Evolutionary conservation across 2,888 invertebrate species (phyloP), one percentile per base, ranked within the genome.

Genomic region (Creontiades dilutus): DNA sequence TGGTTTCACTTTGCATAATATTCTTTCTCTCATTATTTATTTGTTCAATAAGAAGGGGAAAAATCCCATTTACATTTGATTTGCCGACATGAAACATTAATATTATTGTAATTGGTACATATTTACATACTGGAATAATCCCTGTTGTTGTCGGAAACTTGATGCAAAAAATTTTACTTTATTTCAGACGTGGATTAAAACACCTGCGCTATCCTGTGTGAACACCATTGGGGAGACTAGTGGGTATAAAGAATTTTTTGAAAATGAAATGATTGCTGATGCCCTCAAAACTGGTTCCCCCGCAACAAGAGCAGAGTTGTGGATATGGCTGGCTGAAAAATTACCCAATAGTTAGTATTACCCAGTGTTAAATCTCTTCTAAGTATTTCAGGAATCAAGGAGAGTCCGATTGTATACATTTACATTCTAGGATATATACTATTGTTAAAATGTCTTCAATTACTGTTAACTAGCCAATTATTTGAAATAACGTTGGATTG

Each of bases 251-350:
- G 96, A 96, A 92, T 96, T 97, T 92, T 96, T 98, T 90, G 98
- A 98, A 89, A 96, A 96, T 1, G 98, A 99, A 94, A 97, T 98
- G 95, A 95, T 99, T 91, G 95, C 95, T 16, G 98, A 98, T 93
- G 97, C 97, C 0, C 94, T 99, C 5, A 97, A 97, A 93, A 94
- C 95, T 0, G 90, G 98, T 89, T 97, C 97, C 76, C 98, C 98
- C 0, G 95, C 95, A 75, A 94, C 98, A 0, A 94, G 97, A 89
- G 95, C 96, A 0, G 97, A 98, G 93, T 93, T 99, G 90, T 96
- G 98, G 95, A 95, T 94, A 90, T 99, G 98, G 98, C 93, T 99
- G 81, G 95, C 96, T 0, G 96, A 97, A 90, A 96, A 96, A 92
- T 94, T 99, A 92, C 97, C 97, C 0, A 95, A 95, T 91, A 95